phyloP scores from a whole-genome alignment of 1,140 invertebrate genomes.

The Leptestheria dahalacensis region DNA sequence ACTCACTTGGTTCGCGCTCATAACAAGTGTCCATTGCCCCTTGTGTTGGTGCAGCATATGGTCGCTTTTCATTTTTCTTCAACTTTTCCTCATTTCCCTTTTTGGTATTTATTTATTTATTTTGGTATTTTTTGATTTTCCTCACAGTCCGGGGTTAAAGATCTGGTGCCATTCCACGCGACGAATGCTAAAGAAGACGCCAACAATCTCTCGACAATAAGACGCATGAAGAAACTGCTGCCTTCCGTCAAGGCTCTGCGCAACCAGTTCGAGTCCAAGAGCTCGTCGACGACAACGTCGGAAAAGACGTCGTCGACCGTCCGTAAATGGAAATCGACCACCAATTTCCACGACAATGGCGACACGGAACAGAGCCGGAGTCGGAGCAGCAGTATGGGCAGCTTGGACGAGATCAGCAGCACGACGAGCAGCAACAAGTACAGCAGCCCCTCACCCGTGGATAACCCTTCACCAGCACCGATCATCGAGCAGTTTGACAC shows the following conservation, averaged over 20 bases:
- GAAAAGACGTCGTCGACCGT: background rate
- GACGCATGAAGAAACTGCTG: slow-evolving; percentile 21
- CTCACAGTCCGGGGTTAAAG: background rate
- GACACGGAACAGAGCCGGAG: background rate
- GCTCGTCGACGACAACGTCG: background rate
- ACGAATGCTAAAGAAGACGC: background rate
- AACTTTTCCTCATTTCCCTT: background rate
- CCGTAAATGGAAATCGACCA: slow-evolving; percentile 8
- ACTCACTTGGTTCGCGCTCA: background rate
- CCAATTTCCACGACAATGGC: background rate
- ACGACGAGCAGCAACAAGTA: slow-evolving; percentile 7
- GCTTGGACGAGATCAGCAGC: slow-evolving; percentile 7
- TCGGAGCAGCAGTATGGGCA: slow-evolving; percentile 7
- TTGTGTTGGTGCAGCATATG: background rate
- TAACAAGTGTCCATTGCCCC: background rate
- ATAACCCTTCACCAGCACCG: slow-evolving; percentile 7
- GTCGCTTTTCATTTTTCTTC: background rate
- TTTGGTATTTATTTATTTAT: background rate
- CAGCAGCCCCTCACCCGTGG: background rate
- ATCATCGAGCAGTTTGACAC: slow-evolving; percentile 11
- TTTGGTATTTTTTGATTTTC: background rate
- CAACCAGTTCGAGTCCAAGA: slow-evolving; percentile 22
- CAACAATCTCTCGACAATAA: slow-evolving; percentile 6
- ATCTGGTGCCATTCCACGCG: background rate
- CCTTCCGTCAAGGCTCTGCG: slow-evolving; percentile 25